Evolutionary conservation across 1,140 invertebrate genomes (phyloP), one percentile per base, ranked within the genome.

Genomic region (Phymastichus coffea): DNA sequence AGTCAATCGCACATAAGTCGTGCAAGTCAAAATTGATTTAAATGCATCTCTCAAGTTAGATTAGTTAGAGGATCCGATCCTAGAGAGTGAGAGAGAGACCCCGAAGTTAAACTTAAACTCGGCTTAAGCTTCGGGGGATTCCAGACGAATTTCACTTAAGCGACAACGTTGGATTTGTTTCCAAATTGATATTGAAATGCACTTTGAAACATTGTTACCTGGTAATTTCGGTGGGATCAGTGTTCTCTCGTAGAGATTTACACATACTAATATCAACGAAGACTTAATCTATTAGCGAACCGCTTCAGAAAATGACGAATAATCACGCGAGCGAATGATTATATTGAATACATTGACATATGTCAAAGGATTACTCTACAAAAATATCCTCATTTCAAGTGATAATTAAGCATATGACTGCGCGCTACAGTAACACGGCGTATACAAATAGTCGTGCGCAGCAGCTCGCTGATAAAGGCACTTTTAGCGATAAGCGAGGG

Each of bases 21-120:
- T n/a, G 23, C 17, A 48, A 60, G 33, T 38, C 19, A 48, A 48
- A 60, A 54, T 60, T 54, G 58, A 54, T 54, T 60, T 60, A 54
- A 60, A 19, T 30, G 44, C 51, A 48, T 60, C 43, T 60, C 51
- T 60, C 28, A 48, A 60, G 58, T 54, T 60, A 60, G 51, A 60
- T 54, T 60, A 54, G 51, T 54, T 60, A 54, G 25, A 40, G 25
- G 51, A 60, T 60, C 43, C 17, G 35, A 20, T 47, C 12, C 30
- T 19, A 25, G 26, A 33, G 35, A 22, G n/a, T n/a, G n/a, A n/a
- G n/a, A n/a, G n/a, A n/a, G n/a, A n/a, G n/a, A n/a, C n/a, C n/a
- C 17, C 17, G 48, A 60, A 48, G 23, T 54, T 25, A 48, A 60
- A 54, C 25, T 48, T 48, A 60, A 60, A 52, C 51, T 60, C 19